phyloP scores from a whole-genome alignment of 2,113 vertebrate species.

The Oxygymnocypris stewartii region DNA sequence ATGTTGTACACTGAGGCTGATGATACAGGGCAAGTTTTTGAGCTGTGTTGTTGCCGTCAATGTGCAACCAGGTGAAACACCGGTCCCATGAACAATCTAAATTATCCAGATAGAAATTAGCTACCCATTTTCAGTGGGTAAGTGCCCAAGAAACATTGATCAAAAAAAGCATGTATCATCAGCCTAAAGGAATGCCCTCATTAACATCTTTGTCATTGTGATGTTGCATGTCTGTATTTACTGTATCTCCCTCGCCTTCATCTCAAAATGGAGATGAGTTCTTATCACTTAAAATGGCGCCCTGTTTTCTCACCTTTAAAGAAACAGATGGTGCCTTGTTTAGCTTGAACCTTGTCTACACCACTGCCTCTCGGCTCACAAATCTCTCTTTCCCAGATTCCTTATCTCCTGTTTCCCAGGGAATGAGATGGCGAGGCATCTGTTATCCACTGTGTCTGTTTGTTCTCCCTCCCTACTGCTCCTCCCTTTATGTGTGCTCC shows the following conservation, averaged over 20 bases:
- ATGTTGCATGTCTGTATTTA: not conserved
- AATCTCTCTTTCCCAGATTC: slow-evolving; percentile 7
- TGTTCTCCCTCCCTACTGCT: not conserved
- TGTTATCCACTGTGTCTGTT: slow-evolving; percentile 10
- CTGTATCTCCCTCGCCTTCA: not conserved
- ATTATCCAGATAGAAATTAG: too few relatives aligned
- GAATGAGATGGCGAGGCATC: not conserved
- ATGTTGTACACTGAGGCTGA: not conserved
- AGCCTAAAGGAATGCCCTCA: not conserved
- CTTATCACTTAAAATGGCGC: slow-evolving; percentile 6
- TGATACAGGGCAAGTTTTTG: too few relatives aligned
- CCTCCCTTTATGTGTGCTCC: slow-evolving; percentile 16
- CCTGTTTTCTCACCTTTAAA: not conserved
- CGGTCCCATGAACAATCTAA: too few relatives aligned
- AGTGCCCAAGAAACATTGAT: too few relatives aligned
- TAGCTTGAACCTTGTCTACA: not conserved
- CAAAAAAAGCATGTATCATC: too few relatives aligned
- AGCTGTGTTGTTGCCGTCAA: too few relatives aligned
- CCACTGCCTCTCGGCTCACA: not conserved
- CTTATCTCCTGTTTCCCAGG: not conserved
- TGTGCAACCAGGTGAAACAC: too few relatives aligned
- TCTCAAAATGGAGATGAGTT: slow-evolving; percentile 17
- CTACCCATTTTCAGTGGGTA: too few relatives aligned
- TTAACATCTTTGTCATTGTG: not conserved
- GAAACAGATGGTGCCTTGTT: not conserved